These are phyloP conservation scores for Tanytarsus gracilentus DNA, from an alignment of 2,888 invertebrate genomes.

Conservation along the genomic window DNA sequence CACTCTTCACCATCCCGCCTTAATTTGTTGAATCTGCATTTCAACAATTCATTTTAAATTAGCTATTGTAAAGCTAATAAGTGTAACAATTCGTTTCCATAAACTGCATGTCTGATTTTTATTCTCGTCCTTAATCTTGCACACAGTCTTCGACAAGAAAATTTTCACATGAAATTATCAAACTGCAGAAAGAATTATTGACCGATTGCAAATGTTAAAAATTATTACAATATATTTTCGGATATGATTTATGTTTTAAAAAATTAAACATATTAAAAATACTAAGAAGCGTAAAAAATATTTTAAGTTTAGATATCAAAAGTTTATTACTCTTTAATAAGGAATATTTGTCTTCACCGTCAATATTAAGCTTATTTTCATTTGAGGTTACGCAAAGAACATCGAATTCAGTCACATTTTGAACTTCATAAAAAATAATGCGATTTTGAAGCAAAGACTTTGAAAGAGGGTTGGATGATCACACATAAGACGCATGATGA, in stretches of 20 bases:
- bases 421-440: constrained; percentile 22
- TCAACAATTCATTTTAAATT: constrained; percentile 20
- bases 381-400: constrained; percentile 2
- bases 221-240: too few species aligned
- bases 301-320: too few species aligned
- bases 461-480: not conserved
- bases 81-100: constrained; percentile 12
- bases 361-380: too few species aligned
- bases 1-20: constrained; percentile 8
- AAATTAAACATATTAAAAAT: too few species aligned
- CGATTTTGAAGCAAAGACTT: constrained; percentile 5
- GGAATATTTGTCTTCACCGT: too few species aligned
- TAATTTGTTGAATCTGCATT: constrained; percentile 19
- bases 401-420: not conserved
- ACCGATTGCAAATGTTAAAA: too few species aligned
- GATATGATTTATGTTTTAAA: too few species aligned
- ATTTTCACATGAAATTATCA: too few species aligned
- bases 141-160: too few species aligned
- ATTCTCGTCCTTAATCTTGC: not conserved
- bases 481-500: not conserved
- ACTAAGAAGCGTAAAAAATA: too few species aligned
- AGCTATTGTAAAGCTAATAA: constrained; percentile 10
- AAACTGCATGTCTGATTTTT: not conserved
- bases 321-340: too few species aligned
- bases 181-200: too few species aligned